phyloP scores from a whole-genome alignment of 1,140 invertebrate genomes.

The Diuraphis noxia region DNA sequence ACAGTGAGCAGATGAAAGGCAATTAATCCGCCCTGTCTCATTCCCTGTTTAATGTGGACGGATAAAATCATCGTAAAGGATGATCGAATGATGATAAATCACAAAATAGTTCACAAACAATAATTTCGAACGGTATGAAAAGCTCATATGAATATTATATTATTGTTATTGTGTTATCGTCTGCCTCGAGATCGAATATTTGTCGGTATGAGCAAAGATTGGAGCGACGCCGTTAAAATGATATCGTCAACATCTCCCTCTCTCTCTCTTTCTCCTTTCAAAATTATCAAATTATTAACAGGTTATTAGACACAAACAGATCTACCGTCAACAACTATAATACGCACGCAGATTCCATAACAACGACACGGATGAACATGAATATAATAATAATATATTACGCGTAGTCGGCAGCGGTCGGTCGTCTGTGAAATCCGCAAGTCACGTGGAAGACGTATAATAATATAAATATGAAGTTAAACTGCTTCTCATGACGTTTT shows the following conservation, averaged over 20 bases:
- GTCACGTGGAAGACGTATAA: not conserved
- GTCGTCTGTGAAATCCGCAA: not conserved
- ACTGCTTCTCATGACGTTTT: not conserved
- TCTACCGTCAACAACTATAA: not conserved
- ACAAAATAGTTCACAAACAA: not conserved
- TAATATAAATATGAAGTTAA: not conserved
- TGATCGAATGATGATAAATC: not conserved
- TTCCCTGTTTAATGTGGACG: no score
- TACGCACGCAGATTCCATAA: not conserved
- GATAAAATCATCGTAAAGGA: not conserved
- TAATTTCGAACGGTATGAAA: not conserved
- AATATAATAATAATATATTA: not conserved
- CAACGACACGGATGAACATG: not conserved
- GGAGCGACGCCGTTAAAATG: not conserved
- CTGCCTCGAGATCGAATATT: not conserved
- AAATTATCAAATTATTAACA: conserved; percentile 15
- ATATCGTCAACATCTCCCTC: not conserved
- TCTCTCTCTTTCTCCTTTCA: not conserved
- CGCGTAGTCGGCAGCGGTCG: not conserved
- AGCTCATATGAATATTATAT: not conserved
- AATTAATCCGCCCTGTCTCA: not conserved
- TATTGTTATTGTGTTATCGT: not conserved
- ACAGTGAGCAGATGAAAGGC: not conserved
- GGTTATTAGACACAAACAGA: not conserved
- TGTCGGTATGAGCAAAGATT: not conserved